Base-by-base conservation (phyloP, 2,888 invertebrate genomes). In the Drosophila melanocephala region DNA sequence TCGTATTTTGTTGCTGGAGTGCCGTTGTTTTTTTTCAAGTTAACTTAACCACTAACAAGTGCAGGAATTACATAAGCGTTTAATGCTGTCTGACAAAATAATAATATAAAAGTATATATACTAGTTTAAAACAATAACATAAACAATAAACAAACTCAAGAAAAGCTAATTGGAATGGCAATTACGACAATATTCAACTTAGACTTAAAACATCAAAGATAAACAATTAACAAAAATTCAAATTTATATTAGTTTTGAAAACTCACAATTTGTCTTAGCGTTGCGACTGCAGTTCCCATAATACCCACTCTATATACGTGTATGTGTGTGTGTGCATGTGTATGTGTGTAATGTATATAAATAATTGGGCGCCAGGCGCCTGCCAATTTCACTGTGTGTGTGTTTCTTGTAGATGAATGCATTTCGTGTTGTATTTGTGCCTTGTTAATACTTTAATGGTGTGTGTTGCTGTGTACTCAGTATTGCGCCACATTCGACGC, bases 401-500 rank as follows among this genome's bases (percentile, higher is more conserved):
- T 82, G 71, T 77, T 81, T 65, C 75, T 50, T 44, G 56, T 56
- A 33, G 77, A 70, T 82, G 47, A 74, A 68, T 79, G 58, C 64
- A 63, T 55, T 10, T 58, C 67, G 67, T 82, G 74, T 79, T 75
- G 70, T 67, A 75, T 83, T 85, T 89, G 85, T 90, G 84, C 79
- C 81, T 89, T 83, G 78, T 75, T 83, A 80, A 84, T 90, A 84
- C 83, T 82, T 89, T 67, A 69, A 73, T 83, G 87, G 88, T 83
- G 72, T 78, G 56, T 72, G 50, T 71, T 52, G 52, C 26, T 66
- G 70, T 84, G 55, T 61, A 58, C 77, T 90, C 84, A 83, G 85
- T 91, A 86, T 77, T 79, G 84, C 81, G 89, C 91, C 90, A 84
- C 87, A 83, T 90, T 88, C 84, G 92, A 81, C 71, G 92, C 83